Conservation (phyloP, 2,113 vertebrate species). For the Perca flavescens region DNA sequence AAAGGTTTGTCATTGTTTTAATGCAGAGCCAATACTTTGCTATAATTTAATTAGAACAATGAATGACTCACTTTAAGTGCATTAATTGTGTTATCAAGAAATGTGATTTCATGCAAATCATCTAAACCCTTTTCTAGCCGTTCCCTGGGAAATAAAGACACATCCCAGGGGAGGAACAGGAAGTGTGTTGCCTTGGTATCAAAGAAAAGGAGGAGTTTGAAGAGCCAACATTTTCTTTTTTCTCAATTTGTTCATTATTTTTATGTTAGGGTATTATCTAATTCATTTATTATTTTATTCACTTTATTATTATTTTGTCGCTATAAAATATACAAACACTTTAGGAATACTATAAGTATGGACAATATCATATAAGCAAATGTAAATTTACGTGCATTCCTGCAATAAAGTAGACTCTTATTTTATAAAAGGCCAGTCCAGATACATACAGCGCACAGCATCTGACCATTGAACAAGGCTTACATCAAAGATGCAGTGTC, state of each 20-base stretch:
- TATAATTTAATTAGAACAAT: slow-evolving; percentile 25
- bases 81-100: slow-evolving; percentile 43
- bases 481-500: slow-evolving; percentile 5
- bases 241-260: too few relatives aligned
- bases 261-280: too few relatives aligned
- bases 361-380: too few relatives aligned
- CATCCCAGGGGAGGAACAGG: slow-evolving; percentile 28
- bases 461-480: slow-evolving; percentile 15
- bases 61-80: slow-evolving; percentile 1
- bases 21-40: slow-evolving; percentile 2
- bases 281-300: too few relatives aligned
- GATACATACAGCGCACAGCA: not conserved
- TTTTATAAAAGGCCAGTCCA: not conserved
- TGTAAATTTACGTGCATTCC: too few relatives aligned
- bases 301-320: too few relatives aligned
- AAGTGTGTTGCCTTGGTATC: not conserved
- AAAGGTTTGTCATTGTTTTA: slow-evolving; percentile 13
- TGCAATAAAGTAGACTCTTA: too few relatives aligned
- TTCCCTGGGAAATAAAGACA: slow-evolving; percentile 47
- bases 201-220: not conserved
- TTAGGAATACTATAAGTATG: too few relatives aligned
- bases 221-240: too few relatives aligned
- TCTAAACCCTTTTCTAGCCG: slow-evolving; percentile 12
- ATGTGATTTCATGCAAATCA: slow-evolving; percentile 51
- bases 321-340: too few relatives aligned